These are phyloP conservation scores for Clinocottus analis DNA, from an alignment of 2,113 vertebrate species.

Conservation along the genomic window DNA sequence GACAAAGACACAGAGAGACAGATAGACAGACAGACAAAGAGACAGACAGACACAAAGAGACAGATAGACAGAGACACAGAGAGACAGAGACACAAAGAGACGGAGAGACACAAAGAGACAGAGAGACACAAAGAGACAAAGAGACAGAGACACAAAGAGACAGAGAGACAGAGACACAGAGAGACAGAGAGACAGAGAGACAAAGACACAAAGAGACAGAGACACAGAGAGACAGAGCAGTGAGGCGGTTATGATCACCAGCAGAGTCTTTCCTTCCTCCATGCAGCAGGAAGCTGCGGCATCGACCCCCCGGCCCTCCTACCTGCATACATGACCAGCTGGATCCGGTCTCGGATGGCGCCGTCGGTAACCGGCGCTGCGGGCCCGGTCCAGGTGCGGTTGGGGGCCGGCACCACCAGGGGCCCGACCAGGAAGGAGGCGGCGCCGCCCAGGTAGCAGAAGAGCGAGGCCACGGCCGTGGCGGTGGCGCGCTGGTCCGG, in stretches of 20 bases:
- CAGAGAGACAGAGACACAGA: no score
- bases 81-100: no score
- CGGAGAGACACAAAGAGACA: no score
- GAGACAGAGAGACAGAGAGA: no score
- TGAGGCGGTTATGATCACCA: constrained; percentile 49
- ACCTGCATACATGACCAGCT: constrained; percentile 95
- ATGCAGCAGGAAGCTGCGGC: constrained; percentile 53
- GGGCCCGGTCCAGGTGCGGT: constrained; percentile 78
- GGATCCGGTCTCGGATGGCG: constrained; percentile 89
- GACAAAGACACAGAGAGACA: no score
- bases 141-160: no score
- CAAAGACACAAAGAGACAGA: no score
- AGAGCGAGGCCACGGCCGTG: constrained; percentile 92
- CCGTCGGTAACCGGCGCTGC: constrained; percentile 56
- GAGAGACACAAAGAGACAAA: no score
- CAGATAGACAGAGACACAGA: no score
- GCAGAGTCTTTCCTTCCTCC: constrained; percentile 60
- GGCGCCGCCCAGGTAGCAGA: constrained; percentile 90
- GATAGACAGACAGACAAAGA: no score
- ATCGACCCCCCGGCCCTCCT: constrained; percentile 33
- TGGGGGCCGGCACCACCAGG: constrained; percentile 92
- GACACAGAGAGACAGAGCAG: not conserved
- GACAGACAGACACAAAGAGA: no score
- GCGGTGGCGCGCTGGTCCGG: constrained; percentile 96
- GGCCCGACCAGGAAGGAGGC: constrained; percentile 92